Evolutionary conservation across 2,797 vertebrate species (phyloP), one percentile per base, ranked within the genome.

Genomic region (Capromys pilorides): DNA sequence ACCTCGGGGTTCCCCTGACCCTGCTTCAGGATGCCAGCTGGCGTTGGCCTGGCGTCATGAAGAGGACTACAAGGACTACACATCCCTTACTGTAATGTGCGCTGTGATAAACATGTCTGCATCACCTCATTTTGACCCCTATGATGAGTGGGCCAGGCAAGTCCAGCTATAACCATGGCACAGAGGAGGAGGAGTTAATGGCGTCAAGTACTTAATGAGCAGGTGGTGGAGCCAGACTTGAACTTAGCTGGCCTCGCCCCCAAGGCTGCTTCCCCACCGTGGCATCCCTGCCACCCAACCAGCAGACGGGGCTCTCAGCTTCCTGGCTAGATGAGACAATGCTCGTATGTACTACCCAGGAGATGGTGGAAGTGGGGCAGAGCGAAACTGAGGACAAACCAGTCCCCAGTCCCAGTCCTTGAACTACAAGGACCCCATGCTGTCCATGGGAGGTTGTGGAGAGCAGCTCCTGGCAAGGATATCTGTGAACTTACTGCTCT

Each of bases 261-360:
- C 1, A 28, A 22, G 11, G 31, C 69, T 18, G 12, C 31, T 62
- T 41, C 6, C 5, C 83, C 26, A 0, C 51, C 11, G 0, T 0
- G 0, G 36, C 1, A 4, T 24, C 10, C 6, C 1, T 33, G 1
- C 2, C 33, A 2, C 51, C 19, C 16, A 26, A 10, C 41, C 36
- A 77, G 18, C 7, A 45, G 59, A 33, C 0, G 41, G 73, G 73
- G 71, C 9, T 64, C 61, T 71, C 33, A 2, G 3, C 62, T 41
- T 86, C 81, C 77, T 24, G 24, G 13, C 4, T 13, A 39, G 49
- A 51, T 22, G 86, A 75, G 13, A 67, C 18, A 21, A 49, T 10
- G 26, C 6, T 41, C 66, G 73, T 19, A 14, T 28, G n/a, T 26
- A 8, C 51, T 26, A 69, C 66, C 11, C 71, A 45, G 45, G 18